Base-by-base conservation (phyloP, 2,113 vertebrate genomes). In the Hylia prasina region DNA sequence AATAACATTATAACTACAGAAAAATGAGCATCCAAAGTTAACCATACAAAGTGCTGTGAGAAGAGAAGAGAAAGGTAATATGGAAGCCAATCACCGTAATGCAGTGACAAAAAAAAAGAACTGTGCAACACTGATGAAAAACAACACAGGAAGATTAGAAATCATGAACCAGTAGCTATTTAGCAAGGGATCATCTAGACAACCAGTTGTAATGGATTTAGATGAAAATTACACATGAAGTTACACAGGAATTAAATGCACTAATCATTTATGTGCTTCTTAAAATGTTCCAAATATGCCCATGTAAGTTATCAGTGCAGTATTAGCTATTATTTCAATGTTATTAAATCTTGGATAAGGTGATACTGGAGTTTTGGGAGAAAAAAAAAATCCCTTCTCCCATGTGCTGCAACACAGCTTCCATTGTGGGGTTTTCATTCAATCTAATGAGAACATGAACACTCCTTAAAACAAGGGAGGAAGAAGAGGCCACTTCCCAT, bases 141-240 rank as follows among this genome's bases (percentile, higher is more conserved):
- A 22, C 6, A 35, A 13, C 35, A 48, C 8, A 45, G 7, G 17
- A 63, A 82, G 4, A 58, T 42, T 25, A 56, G 30, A 80, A 77
- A 64, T 68, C 1, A 1, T 39, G 13, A 53, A 27, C 11, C 7
- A 23, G 24, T n/a, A 30, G 28, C 51, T 22, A 28, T 58, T 83
- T 45, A 35, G 19, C 0, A 2, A 60, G 5, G 4, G 5, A 2
- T 37, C 45, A 44, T 20, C 18, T 53, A 80, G 22, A 11, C n/a
- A 44, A 53, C 5, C 13, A 66, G 4, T 30, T 80, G 37, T 10
- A 71, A 30, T 24, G 20, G 8, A 7, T 6, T 30, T 57, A 23
- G 15, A 27, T n/a, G 23, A 44, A 78, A 85, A 78, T 58, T 30
- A 24, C 3, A 16, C 9, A 35, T 18, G 21, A 42, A 45, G 1